phyloP scores from a whole-genome alignment of 2,797 vertebrate genomes.

The Xiphophorus birchmanni region DNA sequence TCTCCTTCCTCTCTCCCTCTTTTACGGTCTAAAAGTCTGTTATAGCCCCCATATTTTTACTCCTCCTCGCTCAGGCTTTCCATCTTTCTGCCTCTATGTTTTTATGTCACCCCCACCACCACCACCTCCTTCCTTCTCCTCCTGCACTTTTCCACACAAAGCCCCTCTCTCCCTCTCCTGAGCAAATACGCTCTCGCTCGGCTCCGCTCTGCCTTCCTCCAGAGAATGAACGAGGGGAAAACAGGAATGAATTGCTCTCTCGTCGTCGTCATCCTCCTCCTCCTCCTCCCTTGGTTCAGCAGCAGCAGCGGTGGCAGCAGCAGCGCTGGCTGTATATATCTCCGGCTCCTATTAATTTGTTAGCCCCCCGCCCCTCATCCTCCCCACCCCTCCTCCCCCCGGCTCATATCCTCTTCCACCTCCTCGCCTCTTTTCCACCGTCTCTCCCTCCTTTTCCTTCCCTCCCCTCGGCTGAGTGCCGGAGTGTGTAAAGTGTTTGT shows the following conservation, averaged over 20 bases:
- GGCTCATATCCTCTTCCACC: slow-evolving; percentile 66
- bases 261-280: slow-evolving; percentile 49
- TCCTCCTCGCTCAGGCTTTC: slow-evolving; percentile 29
- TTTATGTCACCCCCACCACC: slow-evolving; percentile 37
- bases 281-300: slow-evolving; percentile 49
- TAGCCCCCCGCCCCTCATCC: slow-evolving; percentile 58
- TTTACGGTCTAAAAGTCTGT: slow-evolving; percentile 39
- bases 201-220: slow-evolving; percentile 69
- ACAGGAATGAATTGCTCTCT: slow-evolving; percentile 78
- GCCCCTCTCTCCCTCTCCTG: slow-evolving; percentile 42
- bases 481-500: slow-evolving; percentile 82
- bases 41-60: slow-evolving; percentile 44
- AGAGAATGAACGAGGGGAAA: slow-evolving; percentile 72
- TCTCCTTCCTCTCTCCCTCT: slow-evolving; percentile 5
- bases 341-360: slow-evolving; percentile 79
- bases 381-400: slow-evolving; percentile 9
- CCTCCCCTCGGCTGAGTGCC: slow-evolving; percentile 70
- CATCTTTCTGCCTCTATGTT: slow-evolving; percentile 48
- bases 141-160: slow-evolving; percentile 47
- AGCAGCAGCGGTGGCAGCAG: slow-evolving; percentile 16
- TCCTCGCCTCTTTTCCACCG: slow-evolving; percentile 36
- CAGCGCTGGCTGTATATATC: slow-evolving; percentile 75
- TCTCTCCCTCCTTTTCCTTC: slow-evolving; percentile 49
- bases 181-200: slow-evolving; percentile 59
- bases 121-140: slow-evolving; percentile 27